Evolutionary conservation across 2,113 vertebrate species (phyloP), one percentile per base, ranked within the genome.

Genomic region (Scophthalmus maximus): DNA sequence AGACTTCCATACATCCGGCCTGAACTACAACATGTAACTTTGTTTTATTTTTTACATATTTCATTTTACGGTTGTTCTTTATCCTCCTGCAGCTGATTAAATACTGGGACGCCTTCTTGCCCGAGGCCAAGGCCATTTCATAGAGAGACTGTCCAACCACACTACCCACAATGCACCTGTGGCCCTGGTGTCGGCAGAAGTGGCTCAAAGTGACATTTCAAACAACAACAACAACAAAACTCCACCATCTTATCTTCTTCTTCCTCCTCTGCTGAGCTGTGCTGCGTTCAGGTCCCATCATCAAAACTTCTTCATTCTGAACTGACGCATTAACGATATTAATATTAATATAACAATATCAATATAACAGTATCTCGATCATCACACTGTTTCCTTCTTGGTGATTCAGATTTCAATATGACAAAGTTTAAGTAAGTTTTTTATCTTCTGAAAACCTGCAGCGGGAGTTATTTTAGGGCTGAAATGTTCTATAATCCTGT

Each of bases 71-170:
- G 10, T 7, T 11, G 5, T 38, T 38, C 7, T 10, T 0, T 38
- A 53, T 5, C n/a, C 52, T 58, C 8, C 49, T 58, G 36, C 91
- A 99, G 98, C 94, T 98, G 76, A 98, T 99, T 86, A 99, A 99
- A 89, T 99, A 99, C 85, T 99, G 97, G 97, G 98, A 99, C 77
- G 97, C 97, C 76, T 99, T 98, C 92, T 93, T 99, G 90, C 98
- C 97, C 50, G 98, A 99, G 93, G 98, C 98, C 92, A 99, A 99
- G 95, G 97, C 98, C 79, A 98, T 99, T 81, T 97, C 96, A 73
- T 99, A 93, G 93, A 89, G 82, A 71, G 32, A 18, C 56, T 5
- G 85, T 84, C 80, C 86, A 74, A 91, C 91, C 79, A 79, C 85
- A 69, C 40, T 76, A 78, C 88, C 89, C 88, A 89, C 8, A 42